A percentile compares a stretch with the other conserved stretches of the same genome.
Evolutionary conservation across 2,888 invertebrate genomes (phyloP).

Genomic region (Physocephala rufipes): DNA sequence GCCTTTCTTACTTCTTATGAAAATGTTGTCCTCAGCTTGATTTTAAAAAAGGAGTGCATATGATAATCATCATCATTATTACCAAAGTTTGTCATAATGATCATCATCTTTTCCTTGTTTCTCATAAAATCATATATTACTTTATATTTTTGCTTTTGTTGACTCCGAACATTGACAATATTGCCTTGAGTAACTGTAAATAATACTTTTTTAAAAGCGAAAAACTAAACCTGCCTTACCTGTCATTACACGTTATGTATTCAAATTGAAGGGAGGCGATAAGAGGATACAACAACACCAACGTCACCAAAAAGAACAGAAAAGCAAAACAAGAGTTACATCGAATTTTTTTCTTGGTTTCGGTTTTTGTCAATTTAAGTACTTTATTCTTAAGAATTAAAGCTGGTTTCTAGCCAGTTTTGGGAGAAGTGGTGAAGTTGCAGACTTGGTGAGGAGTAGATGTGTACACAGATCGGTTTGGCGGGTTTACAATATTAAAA

Average conservation of each 20-base stretch:
- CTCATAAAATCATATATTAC: neutral
- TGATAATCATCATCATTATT: neutral
- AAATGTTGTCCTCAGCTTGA: neutral
- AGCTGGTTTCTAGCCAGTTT: too few species aligned
- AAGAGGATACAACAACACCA: neutral
- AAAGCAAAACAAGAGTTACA: too few species aligned
- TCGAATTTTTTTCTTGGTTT: too few species aligned
- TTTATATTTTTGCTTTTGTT: neutral
- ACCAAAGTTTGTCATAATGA: neutral
- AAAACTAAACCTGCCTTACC: neutral
- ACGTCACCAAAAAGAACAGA: neutral
- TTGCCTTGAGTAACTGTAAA: constrained; percentile 9
- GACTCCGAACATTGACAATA: too few species aligned
- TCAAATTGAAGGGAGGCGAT: neutral
- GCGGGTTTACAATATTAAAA: too few species aligned
- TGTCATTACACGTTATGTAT: neutral
- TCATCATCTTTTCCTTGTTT: neutral
- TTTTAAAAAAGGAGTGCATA: neutral
- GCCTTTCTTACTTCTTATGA: neutral
- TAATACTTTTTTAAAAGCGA: neutral
- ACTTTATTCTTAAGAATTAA: too few species aligned
- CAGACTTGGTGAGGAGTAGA: too few species aligned
- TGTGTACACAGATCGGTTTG: too few species aligned
- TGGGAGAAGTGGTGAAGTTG: too few species aligned
- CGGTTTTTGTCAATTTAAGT: too few species aligned